These are phyloP conservation scores for Emydocephalus ijimae DNA, from an alignment of 2,113 vertebrate species.

Conservation along the genomic window DNA sequence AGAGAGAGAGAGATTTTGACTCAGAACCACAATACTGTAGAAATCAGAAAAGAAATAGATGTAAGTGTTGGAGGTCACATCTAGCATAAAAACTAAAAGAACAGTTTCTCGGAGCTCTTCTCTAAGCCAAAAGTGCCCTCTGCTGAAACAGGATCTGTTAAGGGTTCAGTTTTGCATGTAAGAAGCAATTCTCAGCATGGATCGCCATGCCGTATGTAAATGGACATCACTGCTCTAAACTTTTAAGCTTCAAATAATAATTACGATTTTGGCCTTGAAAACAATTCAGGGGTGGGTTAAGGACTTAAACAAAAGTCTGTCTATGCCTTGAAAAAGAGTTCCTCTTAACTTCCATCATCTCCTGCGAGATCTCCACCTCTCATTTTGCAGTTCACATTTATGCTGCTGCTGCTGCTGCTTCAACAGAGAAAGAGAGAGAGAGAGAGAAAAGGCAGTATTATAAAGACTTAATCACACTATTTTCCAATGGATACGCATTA, in stretches of 20 bases:
- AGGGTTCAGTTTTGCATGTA: background rate
- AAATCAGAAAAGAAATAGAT: constrained; percentile 24
- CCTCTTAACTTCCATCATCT: rapidly evolving
- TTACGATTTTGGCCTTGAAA: background rate
- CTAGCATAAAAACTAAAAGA: constrained; percentile 18
- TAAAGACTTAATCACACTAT: constrained; percentile 26
- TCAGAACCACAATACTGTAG: background rate
- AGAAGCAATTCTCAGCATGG: background rate
- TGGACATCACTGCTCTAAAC: background rate
- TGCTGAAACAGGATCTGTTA: constrained; percentile 44
- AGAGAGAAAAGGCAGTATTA: constrained; percentile 1
- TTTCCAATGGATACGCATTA: background rate
- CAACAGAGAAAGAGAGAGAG: constrained; percentile 12
- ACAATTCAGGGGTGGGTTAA: background rate
- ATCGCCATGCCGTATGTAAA: constrained; percentile 33
- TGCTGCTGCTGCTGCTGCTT: constrained; percentile 36
- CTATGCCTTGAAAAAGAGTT: constrained; percentile 2
- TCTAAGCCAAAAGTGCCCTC: constrained; percentile 64
- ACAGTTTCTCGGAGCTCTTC: constrained; percentile 50
- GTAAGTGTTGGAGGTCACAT: constrained; percentile 7
- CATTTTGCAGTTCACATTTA: constrained; percentile 18
- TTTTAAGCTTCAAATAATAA: background rate
- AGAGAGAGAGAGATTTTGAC: constrained; percentile 18
- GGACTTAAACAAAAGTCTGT: background rate
- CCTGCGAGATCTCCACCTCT: background rate